Evolutionary conservation across 2,113 vertebrate genomes (phyloP).

Genomic region (Bos javanicus): DNA sequence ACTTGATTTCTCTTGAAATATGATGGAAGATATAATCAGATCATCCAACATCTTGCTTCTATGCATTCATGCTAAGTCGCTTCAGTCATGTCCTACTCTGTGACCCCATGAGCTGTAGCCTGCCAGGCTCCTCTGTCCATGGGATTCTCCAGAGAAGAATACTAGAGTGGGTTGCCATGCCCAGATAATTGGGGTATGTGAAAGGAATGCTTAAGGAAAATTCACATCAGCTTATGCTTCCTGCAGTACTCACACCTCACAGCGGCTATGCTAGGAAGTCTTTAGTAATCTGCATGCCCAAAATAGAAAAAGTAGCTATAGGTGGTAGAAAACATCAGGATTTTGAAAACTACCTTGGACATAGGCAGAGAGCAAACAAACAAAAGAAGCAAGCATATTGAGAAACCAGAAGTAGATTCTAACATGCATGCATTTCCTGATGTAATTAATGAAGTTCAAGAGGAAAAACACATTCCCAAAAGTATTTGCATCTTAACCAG

Average conservation of each 20-base stretch:
- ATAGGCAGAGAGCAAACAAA: conserved; percentile 12
- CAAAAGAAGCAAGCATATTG: conserved; percentile 41
- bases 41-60: conserved; percentile 86
- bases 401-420: conserved; percentile 87
- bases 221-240: conserved; percentile 89
- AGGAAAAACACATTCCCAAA: conserved; percentile 25
- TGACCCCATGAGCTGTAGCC: background rate
- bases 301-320: conserved; percentile 76
- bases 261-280: conserved; percentile 87
- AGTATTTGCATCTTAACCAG: background rate
- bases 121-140: background rate
- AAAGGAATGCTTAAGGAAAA: conserved; percentile 88
- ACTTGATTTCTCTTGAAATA: conserved; percentile 86
- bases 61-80: conserved; percentile 1
- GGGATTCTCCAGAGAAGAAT: background rate
- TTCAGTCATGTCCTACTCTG: background rate
- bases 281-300: conserved; percentile 88
- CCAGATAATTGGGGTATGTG: conserved; percentile 78
- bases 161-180: background rate
- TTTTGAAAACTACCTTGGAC: conserved; percentile 31
- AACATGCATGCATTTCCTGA: conserved; percentile 75
- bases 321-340: conserved; percentile 39
- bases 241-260: conserved; percentile 89
- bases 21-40: conserved; percentile 81
- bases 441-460: conserved; percentile 81